Base-by-base conservation (phyloP, 2,888 invertebrate genomes). In the Agrotis puta region DNA sequence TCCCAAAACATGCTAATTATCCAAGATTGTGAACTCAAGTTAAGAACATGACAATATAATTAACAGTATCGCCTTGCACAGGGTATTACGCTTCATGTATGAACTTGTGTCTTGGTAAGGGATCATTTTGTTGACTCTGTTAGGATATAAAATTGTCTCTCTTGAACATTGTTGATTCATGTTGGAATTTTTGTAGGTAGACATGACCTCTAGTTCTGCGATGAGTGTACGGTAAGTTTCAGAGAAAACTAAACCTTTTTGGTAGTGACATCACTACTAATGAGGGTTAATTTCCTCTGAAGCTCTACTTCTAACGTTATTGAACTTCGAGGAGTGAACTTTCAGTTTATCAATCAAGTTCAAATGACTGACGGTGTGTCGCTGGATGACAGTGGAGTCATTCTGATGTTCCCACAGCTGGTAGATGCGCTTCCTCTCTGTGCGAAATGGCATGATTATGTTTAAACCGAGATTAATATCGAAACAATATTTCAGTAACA, bases 51-150 rank as follows among this genome's bases (percentile, higher is more conserved):
- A 90, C 91, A 91, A 90, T 91, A 91, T 84, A 77, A 77, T 62
- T 68, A 73, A 83, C 86, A 87, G 87, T 89, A 90, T 90, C 86
- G 86, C 87, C 87, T 87, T 74, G 82, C 85, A 89, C 92, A 91
- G 92, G 92, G 92, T 91, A 92, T 78, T 48, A 72, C 70, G 85
- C 84, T 85, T 85, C 77, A 65, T 82, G 59, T 71, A 78, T 70
- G 64, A 75, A 79, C 77, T 82, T 82, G 85, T 87, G 82, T 82
- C 87, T 88, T 85, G 83, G 89, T 88, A 84, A 85, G 87, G 87
- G 87, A 80, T 80, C 68, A 77, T 74, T 72, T 69, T 80, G 74
- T 75, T 77, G 70, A 56, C 66, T 66, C 47, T 45, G 59, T 81
- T 72, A 74, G 77, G 69, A 51, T 80, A 65, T 39, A 58, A 72